phyloP scores from a whole-genome alignment of 2,113 vertebrate species.

The Lepus americanus region DNA sequence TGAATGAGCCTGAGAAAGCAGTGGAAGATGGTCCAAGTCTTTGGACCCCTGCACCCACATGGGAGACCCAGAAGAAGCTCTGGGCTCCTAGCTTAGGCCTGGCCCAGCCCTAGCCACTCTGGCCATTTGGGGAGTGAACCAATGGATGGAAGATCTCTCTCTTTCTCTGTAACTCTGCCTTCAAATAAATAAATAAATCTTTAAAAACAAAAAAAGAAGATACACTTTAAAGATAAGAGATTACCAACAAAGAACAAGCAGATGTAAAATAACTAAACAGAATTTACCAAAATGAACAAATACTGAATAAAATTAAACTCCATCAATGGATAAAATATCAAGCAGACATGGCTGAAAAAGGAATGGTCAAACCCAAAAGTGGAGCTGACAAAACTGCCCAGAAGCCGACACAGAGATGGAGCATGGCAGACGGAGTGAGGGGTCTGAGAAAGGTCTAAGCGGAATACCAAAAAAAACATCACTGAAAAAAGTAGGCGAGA shows the following conservation, averaged over 20 bases:
- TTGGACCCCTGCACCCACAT: too few relatives aligned
- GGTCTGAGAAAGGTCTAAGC: background rate
- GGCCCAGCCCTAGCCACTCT: too few relatives aligned
- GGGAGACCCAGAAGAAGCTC: too few relatives aligned
- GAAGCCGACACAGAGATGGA: background rate
- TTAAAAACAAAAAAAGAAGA: background rate
- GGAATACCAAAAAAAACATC: background rate
- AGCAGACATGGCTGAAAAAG: background rate
- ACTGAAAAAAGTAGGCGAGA: background rate
- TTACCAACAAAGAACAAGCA: background rate
- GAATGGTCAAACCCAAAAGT: background rate
- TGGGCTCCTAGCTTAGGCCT: too few relatives aligned
- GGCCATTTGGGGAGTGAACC: too few relatives aligned
- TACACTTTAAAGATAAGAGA: background rate
- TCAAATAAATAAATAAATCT: too few relatives aligned
- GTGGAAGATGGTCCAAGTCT: too few relatives aligned
- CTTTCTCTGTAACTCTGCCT: too few relatives aligned
- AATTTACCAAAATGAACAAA: background rate
- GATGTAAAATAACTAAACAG: background rate
- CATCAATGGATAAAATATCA: background rate
- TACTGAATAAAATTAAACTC: background rate
- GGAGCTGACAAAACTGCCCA: background rate
- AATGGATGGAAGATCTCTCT: too few relatives aligned
- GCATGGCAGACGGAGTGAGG: background rate
- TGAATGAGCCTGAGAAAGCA: too few relatives aligned